Evolutionary conservation across 2,888 invertebrate species (phyloP).

Genomic region (Eupithecia abbreviata): DNA sequence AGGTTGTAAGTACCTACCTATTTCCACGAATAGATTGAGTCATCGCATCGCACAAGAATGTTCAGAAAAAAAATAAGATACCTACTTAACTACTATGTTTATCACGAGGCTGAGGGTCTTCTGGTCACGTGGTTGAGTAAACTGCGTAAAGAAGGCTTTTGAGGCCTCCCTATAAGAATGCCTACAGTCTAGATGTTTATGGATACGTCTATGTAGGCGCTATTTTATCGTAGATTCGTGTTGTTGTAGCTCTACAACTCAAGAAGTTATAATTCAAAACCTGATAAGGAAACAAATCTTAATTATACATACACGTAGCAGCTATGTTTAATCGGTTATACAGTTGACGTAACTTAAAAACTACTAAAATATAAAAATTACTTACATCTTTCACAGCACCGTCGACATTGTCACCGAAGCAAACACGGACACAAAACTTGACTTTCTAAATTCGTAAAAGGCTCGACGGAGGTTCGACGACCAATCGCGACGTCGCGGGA

Average conservation of each 20-base stretch:
- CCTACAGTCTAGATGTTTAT: background rate
- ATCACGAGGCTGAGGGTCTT: slow-evolving; percentile 13
- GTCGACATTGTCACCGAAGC: slow-evolving; percentile 49
- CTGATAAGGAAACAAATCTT: slow-evolving; percentile 26
- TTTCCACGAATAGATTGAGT: slow-evolving; percentile 28
- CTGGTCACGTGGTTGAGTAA: slow-evolving; percentile 7
- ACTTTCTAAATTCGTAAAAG: slow-evolving; percentile 76
- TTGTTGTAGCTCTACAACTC: slow-evolving; percentile 8
- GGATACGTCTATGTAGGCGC: background rate
- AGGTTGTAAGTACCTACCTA: slow-evolving; percentile 6
- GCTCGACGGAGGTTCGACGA: slow-evolving; percentile 70
- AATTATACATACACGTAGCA: background rate
- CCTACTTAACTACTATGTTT: background rate
- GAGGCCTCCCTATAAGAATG: slow-evolving; percentile 1
- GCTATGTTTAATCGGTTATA: slow-evolving; percentile 14
- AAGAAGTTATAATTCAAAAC: slow-evolving; percentile 17
- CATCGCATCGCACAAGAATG: slow-evolving; percentile 31
- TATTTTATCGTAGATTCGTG: background rate
- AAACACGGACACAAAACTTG: slow-evolving; percentile 50
- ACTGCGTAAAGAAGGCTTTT: background rate
- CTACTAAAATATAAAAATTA: slow-evolving; percentile 25
- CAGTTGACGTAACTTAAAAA: slow-evolving; percentile 19
- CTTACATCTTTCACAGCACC: slow-evolving; percentile 54
- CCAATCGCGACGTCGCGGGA: slow-evolving; percentile 73
- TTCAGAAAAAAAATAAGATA: slow-evolving; percentile 20